Conservation (phyloP, 2,888 invertebrate genomes). For the Isoperla grammatica region DNA sequence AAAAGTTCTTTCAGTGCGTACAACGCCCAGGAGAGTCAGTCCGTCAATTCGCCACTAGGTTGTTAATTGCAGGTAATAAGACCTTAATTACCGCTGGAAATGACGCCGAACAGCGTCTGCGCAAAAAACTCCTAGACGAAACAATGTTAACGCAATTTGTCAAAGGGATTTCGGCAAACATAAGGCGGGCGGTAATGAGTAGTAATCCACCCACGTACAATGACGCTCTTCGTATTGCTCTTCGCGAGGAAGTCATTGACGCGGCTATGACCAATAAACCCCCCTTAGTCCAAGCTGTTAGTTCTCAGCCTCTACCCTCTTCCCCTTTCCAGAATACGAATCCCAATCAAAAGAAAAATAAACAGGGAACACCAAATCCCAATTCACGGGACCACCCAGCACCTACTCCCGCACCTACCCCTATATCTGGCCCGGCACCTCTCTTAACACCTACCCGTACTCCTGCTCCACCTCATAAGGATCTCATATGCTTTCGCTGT, state of each 20-base stretch:
- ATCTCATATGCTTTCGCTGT: too few species aligned
- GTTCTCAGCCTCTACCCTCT: too few species aligned
- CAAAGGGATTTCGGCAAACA: background rate
- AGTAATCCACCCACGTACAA: background rate
- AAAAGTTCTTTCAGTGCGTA: background rate
- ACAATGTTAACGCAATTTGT: background rate
- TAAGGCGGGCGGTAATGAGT: background rate
- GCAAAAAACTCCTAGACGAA: background rate
- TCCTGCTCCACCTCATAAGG: too few species aligned
- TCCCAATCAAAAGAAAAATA: too few species aligned
- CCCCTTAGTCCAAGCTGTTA: too few species aligned
- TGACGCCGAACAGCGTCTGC: background rate
- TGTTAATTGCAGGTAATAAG: background rate
- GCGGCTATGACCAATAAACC: too few species aligned
- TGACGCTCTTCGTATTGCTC: background rate
- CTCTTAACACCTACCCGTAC: too few species aligned
- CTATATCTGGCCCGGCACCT: too few species aligned
- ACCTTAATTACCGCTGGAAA: background rate
- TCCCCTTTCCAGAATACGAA: too few species aligned
- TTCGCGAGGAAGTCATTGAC: background rate
- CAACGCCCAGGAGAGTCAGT: background rate
- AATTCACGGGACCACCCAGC: too few species aligned
- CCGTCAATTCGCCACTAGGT: background rate
- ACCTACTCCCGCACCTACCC: too few species aligned
- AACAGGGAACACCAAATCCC: too few species aligned